phyloP scores from a whole-genome alignment of 2,888 invertebrate genomes.

The Epistrophella euchroma region DNA sequence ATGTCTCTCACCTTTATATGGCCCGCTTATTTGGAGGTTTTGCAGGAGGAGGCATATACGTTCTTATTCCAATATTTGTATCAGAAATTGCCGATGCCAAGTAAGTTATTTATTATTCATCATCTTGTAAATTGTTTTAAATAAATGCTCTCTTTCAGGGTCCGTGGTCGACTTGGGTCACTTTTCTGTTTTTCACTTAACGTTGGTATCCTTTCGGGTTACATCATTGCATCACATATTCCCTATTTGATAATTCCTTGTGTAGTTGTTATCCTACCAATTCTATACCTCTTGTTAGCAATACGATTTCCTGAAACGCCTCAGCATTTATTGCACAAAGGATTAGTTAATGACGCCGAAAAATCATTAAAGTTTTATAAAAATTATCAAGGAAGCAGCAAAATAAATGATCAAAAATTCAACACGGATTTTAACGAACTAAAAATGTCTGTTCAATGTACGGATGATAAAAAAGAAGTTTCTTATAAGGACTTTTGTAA shows the following conservation, averaged over 20 bases:
- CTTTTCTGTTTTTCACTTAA: slow-evolving; percentile 80
- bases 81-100: slow-evolving; percentile 82
- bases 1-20: slow-evolving; percentile 80
- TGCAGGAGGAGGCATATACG: slow-evolving; percentile 81
- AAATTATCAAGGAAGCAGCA: slow-evolving; percentile 77
- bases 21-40: slow-evolving; percentile 80
- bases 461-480: slow-evolving; percentile 48
- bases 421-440: slow-evolving; percentile 78
- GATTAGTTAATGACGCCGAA: slow-evolving; percentile 78
- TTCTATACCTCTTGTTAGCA: slow-evolving; percentile 78
- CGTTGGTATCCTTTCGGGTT: slow-evolving; percentile 80
- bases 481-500: slow-evolving; percentile 80
- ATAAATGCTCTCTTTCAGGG: slow-evolving; percentile 75
- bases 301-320: slow-evolving; percentile 81
- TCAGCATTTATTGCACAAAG: slow-evolving; percentile 78
- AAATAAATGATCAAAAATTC: slow-evolving; percentile 77
- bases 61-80: slow-evolving; percentile 81
- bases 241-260: slow-evolving; percentile 80
- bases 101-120: slow-evolving; percentile 77
- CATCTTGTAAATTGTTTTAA: neutral
- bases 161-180: slow-evolving; percentile 81
- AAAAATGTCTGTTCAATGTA: slow-evolving; percentile 76
- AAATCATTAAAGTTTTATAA: slow-evolving; percentile 80
- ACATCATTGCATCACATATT: slow-evolving; percentile 79
- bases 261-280: slow-evolving; percentile 79